Base-by-base conservation (phyloP, 2,797 vertebrate genomes). In the Chelidonichthys spinosus region DNA sequence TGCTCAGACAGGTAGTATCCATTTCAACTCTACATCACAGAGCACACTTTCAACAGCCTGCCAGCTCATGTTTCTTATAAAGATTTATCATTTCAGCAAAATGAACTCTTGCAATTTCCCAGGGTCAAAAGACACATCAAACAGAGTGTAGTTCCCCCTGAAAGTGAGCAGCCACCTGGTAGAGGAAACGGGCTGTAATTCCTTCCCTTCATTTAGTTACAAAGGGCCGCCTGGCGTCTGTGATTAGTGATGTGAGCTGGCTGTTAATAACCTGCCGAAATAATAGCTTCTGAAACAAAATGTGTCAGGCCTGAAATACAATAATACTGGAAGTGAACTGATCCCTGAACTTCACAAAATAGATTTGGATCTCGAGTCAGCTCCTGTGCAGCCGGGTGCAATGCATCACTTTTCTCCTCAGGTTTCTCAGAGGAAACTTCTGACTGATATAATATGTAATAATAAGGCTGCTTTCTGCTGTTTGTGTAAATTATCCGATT, bases 91-190 rank as follows among this genome's bases (percentile, higher is more conserved):
- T 71, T 64, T 68, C 74, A 75, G 76, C 70, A 63, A 79, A 83
- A 85, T 74, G 13, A 85, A 85, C 72, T 72, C 65, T 65, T 77
- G 52, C 66, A 81, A 85, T 85, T 78, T 86, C 81, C 81, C 69
- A 78, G 43, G 86, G 83, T 83, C 69, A 76, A 79, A 87, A 82
- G 81, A 80, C 74, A 83, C 79, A 82, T 84, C 79, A 83, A 84
- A 86, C 76, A 60, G 50, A 71, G 75, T 60, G 78, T 81, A 68
- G 73, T 66, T 78, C 56, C 69, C 64, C 69, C 63, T 61, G 72
- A 78, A 83, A 55, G 53, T 63, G 65, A 73, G 69, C 6, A 70
- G 65, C 79, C 86, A 84, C 72, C 81, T 87, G 79, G 73, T 69
- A 72, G 54, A 80, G 71, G 46, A 70, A 71, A 55, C 54, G 9